Conservation (phyloP, 37 sponge, comb jelly and placozoan species). For the Axinella damicornis region DNA sequence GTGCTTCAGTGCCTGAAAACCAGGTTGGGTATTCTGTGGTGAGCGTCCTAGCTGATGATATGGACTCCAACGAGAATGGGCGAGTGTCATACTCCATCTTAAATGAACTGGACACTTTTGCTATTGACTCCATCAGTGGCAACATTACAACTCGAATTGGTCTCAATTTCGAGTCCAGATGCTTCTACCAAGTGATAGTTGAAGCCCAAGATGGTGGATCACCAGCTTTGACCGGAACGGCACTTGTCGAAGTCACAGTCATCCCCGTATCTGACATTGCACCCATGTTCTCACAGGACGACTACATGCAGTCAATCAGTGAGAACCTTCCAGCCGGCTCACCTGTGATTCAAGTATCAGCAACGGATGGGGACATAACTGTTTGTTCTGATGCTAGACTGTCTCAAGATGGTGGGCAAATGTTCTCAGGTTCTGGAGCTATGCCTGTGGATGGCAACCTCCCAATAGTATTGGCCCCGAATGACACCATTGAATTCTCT, state of each 20-base stretch:
- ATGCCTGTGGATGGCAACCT: not conserved
- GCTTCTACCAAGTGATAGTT: slow-evolving; percentile 27
- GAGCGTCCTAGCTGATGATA: slow-evolving; percentile 19
- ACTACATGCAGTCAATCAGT: not conserved
- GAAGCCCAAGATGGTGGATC: slow-evolving; percentile 35
- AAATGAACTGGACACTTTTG: slow-evolving; percentile 11
- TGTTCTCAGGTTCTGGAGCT: not conserved
- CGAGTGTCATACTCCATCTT: slow-evolving; percentile 19
- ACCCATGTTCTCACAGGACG: not conserved
- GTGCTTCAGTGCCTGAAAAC: slow-evolving; percentile 11
- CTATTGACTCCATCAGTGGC: slow-evolving; percentile 38
- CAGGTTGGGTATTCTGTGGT: slow-evolving; percentile 1
- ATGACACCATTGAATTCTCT: slow-evolving; percentile 4
- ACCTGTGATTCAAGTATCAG: slow-evolving; percentile 19
- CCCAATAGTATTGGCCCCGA: not conserved
- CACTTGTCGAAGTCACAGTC: slow-evolving; percentile 25
- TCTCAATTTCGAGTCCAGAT: slow-evolving; percentile 33
- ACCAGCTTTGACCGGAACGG: not conserved
- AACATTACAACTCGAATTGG: slow-evolving; percentile 9
- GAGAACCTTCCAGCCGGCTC: slow-evolving; percentile 21
- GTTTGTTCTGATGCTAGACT: not conserved
- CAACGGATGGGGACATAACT: slow-evolving; percentile 19
- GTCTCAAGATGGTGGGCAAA: not conserved
- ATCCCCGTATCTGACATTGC: slow-evolving; percentile 40
- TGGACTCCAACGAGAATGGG: slow-evolving; percentile 24